Base-by-base conservation (phyloP, 2,888 invertebrate species). In the Spialia ferax region DNA sequence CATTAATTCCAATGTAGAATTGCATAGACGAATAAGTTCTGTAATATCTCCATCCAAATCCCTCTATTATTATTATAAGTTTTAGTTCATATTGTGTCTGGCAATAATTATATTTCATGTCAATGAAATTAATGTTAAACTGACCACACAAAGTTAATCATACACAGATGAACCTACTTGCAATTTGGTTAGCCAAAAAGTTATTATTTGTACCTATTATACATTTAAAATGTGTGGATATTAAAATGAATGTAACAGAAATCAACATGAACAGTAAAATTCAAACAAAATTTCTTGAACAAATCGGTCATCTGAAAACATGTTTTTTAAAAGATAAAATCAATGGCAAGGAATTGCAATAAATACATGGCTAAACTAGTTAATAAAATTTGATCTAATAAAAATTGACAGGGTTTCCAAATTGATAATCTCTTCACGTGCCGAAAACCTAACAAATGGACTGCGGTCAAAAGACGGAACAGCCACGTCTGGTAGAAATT, bases 401-500 rank as follows among this genome's bases (percentile, higher is more conserved):
- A 15, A 42, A 42, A 42, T 42, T 6, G 15, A 42, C 5, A 6
- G 15, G 5, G 10, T 15, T 15, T 15, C 42, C 0, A 42, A 42
- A 15, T 6, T 15, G 1, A 42, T 42, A 15, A 15, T 42, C 3
- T 42, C 15, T 42, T 42, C 15, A 15, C 1, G 35, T 42, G 42
- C 15, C 45, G 45, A 45, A 45, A 45, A 18, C 45, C 8, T 32
- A 45, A 56, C 56, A 32, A 64, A 57, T 35, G 29, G 15, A 1
- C 50, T 23, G 64, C 20, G 57, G 52, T 65, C 22, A 52, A 50
- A 59, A 59, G 59, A 59, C 59, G 23, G 26, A 65, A 38, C 59
- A 52, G 23, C 1, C 23, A 22, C 23, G 52, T 65, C 65, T 65
- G 65, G 15, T 52, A 52, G 57, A 65, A 52, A 65, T 65, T 65